A percentile compares a stretch with the other conserved stretches of the same genome.
Evolutionary conservation across 2,888 invertebrate species (phyloP).

Genomic region (Calephelis perditalis): DNA sequence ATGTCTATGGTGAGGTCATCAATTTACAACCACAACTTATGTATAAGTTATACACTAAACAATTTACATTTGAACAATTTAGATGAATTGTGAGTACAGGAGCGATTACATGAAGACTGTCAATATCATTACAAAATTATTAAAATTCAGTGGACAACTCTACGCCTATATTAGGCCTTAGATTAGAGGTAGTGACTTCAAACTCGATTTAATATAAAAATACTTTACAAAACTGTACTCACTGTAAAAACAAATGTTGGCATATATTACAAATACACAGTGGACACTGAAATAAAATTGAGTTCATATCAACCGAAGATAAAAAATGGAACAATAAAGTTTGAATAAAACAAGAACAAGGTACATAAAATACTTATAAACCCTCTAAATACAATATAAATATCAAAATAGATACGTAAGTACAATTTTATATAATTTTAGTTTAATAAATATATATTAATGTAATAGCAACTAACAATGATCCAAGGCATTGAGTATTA

Average conservation of each 20-base stretch:
- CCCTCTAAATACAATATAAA: conserved; percentile 33
- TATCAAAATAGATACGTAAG: conserved; percentile 36
- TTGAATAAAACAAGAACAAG: conserved; percentile 32
- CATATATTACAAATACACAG: conserved; percentile 7
- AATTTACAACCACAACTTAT: conserved; percentile 60
- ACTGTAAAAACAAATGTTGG: conserved; percentile 23
- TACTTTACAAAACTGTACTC: conserved; percentile 36
- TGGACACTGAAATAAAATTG: conserved; percentile 13
- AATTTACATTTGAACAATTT: conserved; percentile 32
- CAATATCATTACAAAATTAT: conserved; percentile 44
- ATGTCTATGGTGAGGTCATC: conserved; percentile 65
- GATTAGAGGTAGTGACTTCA: conserved; percentile 40
- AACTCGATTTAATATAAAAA: conserved; percentile 22
- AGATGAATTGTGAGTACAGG: conserved; percentile 53
- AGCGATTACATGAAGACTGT: conserved; percentile 30
- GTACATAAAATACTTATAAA: conserved; percentile 33
- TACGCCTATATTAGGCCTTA: conserved; percentile 47
- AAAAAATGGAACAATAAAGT: conserved; percentile 28
- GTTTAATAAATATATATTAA: conserved; percentile 29
- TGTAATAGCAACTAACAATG: conserved; percentile 21
- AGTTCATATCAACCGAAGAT: conserved; percentile 25
- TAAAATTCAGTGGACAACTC: conserved; percentile 38
- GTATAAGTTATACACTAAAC: conserved; percentile 32
- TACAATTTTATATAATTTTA: conserved; percentile 31
- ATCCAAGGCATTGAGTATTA: conserved; percentile 30